A percentile compares a stretch with the other conserved stretches of the same genome.
phyloP scores from a whole-genome alignment of 2,113 vertebrate genomes.

The Chinchilla lanigera region DNA sequence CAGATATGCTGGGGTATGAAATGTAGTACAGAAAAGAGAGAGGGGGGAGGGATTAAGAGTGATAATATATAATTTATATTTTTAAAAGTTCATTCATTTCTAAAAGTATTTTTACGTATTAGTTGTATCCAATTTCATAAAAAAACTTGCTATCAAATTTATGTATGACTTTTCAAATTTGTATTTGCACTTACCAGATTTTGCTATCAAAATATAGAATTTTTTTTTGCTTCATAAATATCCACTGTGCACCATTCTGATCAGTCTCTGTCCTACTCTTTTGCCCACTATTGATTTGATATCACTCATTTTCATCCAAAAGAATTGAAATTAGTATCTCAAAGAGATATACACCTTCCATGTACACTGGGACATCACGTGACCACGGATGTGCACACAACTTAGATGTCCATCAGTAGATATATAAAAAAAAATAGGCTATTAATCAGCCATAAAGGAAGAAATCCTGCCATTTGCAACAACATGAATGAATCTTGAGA shows the following conservation, averaged over 20 bases:
- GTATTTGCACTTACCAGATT: not conserved
- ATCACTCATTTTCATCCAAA: not conserved
- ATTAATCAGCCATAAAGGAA: not conserved
- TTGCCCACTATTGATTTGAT: not conserved
- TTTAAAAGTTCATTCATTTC: not conserved
- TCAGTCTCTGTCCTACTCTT: not conserved
- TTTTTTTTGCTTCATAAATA: not conserved
- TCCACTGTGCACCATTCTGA: accelerated
- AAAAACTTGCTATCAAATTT: not conserved
- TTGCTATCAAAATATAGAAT: not conserved
- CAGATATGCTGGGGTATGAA: not conserved
- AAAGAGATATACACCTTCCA: not conserved
- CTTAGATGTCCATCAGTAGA: not conserved
- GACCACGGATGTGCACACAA: accelerated
- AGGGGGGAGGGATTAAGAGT: not conserved
- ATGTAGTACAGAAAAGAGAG: not conserved
- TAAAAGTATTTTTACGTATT: not conserved
- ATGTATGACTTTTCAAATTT: not conserved
- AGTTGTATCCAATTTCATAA: not conserved
- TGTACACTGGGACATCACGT: not conserved
- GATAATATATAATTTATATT: not conserved
- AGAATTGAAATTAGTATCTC: not conserved
- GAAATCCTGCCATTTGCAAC: not conserved
- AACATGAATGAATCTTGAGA: not conserved
- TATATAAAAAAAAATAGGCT: not conserved